Percentiles rank a stretch among this genome's conserved stretches.
Evolutionary conservation across 2,113 vertebrate species (phyloP).

Genomic region (Manacus vitellinus): DNA sequence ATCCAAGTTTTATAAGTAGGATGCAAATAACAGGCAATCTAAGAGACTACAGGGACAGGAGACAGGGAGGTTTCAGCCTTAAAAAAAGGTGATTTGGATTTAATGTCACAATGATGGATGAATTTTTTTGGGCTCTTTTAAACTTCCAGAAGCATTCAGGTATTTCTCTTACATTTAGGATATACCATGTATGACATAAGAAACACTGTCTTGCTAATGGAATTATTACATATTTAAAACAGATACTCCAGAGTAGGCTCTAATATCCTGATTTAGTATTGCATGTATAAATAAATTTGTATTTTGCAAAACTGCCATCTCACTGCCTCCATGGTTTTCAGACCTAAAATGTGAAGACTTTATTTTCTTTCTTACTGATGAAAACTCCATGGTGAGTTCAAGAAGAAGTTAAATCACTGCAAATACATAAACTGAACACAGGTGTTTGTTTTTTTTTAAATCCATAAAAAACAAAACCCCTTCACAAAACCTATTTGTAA

Average conservation of each 20-base stretch:
- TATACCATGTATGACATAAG: background rate
- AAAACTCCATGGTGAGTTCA: background rate
- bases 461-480: background rate
- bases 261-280: background rate
- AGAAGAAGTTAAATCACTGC: background rate
- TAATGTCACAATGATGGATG: background rate
- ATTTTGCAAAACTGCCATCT: background rate
- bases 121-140: background rate
- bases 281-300: background rate
- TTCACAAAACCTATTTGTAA: background rate
- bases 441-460: background rate
- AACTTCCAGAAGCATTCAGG: background rate
- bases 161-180: background rate
- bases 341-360: background rate
- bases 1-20: background rate
- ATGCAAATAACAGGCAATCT: background rate
- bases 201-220: background rate
- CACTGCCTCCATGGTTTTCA: background rate
- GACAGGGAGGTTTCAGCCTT: background rate
- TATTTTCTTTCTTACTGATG: background rate
- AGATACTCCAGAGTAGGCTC: background rate
- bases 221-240: background rate
- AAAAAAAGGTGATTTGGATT: background rate
- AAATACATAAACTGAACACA: background rate
- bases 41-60: background rate